Evolutionary conservation across 53 echinoderm and acorn worm genomes (phyloP).

Genomic region (Mesocentrotus franciscanus): DNA sequence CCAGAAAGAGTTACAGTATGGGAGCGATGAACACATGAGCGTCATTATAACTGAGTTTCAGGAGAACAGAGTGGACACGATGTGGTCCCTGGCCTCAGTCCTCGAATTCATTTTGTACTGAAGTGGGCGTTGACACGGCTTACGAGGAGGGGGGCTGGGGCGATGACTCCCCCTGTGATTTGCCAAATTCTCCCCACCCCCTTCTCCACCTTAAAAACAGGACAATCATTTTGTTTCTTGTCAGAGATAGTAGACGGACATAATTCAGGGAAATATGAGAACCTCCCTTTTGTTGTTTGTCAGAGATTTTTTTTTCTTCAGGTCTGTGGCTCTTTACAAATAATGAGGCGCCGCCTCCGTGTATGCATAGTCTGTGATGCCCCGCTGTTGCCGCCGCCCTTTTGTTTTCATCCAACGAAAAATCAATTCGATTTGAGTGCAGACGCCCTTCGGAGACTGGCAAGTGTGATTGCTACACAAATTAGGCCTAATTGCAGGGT

Average conservation of each 20-base stretch:
- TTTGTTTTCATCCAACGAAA: background rate
- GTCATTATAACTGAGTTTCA: background rate
- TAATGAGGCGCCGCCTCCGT: too few species aligned
- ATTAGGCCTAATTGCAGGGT: background rate
- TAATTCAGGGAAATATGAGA: too few species aligned
- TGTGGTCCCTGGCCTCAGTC: background rate
- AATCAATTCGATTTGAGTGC: conserved; percentile 10
- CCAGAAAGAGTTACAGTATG: background rate
- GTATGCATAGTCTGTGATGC: background rate
- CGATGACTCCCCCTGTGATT: too few species aligned
- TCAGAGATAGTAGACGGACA: too few species aligned
- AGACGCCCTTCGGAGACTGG: background rate
- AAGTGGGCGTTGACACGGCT: too few species aligned
- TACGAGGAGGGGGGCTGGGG: too few species aligned
- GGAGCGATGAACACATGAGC: background rate
- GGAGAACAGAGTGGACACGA: background rate
- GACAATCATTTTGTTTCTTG: too few species aligned
- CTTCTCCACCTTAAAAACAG: too few species aligned
- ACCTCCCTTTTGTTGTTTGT: too few species aligned
- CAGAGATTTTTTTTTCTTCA: too few species aligned
- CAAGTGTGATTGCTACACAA: conserved; percentile 1
- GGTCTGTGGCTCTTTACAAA: too few species aligned
- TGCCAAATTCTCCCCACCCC: too few species aligned
- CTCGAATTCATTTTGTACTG: background rate
- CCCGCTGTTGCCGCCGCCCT: background rate